These are phyloP conservation scores for Iphiclides podalirius DNA, from an alignment of 2,888 invertebrate genomes.

Conservation along the genomic window DNA sequence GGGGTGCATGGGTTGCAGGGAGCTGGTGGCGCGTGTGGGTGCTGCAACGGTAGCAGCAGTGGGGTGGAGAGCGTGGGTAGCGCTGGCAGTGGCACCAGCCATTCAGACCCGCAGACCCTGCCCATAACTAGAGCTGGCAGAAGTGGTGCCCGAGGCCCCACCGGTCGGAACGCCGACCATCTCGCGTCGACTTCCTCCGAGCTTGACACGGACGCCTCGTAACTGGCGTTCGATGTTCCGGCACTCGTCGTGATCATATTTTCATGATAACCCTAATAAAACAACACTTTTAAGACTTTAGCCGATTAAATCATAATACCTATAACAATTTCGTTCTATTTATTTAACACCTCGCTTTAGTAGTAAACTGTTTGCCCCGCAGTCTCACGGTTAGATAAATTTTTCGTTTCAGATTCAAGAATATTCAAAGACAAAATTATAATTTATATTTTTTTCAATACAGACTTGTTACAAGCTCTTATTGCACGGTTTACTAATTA, in stretches of 20 bases:
- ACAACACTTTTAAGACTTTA: neutral
- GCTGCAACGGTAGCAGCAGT: conserved; percentile 63
- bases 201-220: conserved; percentile 61
- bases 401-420: too few species aligned
- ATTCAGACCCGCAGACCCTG: conserved; percentile 73
- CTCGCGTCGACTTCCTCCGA: conserved; percentile 57
- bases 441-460: too few species aligned
- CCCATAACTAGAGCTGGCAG: conserved; percentile 72
- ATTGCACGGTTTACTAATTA: too few species aligned
- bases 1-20: conserved; percentile 65
- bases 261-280: conserved; percentile 52
- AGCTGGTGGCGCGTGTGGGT: conserved; percentile 49
- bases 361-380: too few species aligned
- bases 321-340: too few species aligned
- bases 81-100: conserved; percentile 70
- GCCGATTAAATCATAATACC: too few species aligned
- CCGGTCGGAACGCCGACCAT: conserved; percentile 74
- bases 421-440: too few species aligned
- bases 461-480: too few species aligned
- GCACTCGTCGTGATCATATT: conserved; percentile 42
- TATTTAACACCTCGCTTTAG: too few species aligned
- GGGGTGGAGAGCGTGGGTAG: conserved; percentile 63
- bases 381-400: too few species aligned
- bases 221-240: conserved; percentile 40
- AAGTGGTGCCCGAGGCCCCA: conserved; percentile 68